phyloP scores from a whole-genome alignment of 2,797 vertebrate genomes.

The Acanthurus tractus region DNA sequence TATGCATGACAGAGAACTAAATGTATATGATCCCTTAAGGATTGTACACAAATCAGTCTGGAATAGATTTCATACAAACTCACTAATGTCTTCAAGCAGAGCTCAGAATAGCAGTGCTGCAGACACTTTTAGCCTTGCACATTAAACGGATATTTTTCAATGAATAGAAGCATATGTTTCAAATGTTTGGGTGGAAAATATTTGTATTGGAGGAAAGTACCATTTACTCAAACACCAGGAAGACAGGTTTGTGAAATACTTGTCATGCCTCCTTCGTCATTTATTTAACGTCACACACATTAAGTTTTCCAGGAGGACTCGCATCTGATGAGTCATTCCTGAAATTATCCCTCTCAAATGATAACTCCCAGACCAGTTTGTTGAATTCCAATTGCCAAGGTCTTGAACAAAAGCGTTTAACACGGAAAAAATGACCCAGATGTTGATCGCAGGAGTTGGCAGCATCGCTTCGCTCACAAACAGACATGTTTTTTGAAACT shows the following conservation, averaged over 20 bases:
- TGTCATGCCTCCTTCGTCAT: slow-evolving; percentile 64
- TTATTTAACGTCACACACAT: slow-evolving; percentile 72
- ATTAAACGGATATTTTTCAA: slow-evolving; percentile 47
- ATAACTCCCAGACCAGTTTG: slow-evolving; percentile 74
- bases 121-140: slow-evolving; percentile 42
- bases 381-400: slow-evolving; percentile 69
- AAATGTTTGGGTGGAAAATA: slow-evolving; percentile 61
- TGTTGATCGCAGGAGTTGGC: slow-evolving; percentile 80
- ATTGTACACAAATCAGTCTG: slow-evolving; percentile 58
- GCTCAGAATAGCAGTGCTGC: slow-evolving; percentile 16
- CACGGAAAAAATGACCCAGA: slow-evolving; percentile 68
- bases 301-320: slow-evolving; percentile 61
- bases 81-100: slow-evolving; percentile 36
- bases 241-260: slow-evolving; percentile 71
- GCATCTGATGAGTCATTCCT: slow-evolving; percentile 65
- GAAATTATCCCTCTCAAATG: slow-evolving; percentile 68
- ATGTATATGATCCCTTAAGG: slow-evolving; percentile 51
- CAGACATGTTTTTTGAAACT: slow-evolving; percentile 81
- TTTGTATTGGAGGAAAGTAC: slow-evolving; percentile 57
- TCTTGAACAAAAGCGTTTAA: slow-evolving; percentile 64
- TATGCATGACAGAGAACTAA: slow-evolving; percentile 60
- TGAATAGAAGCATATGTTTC: slow-evolving; percentile 62
- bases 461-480: slow-evolving; percentile 68
- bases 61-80: slow-evolving; percentile 52
- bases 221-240: slow-evolving; percentile 64